Evolutionary conservation across 2,797 vertebrate genomes (phyloP).

Genomic region (Karalla daura): DNA sequence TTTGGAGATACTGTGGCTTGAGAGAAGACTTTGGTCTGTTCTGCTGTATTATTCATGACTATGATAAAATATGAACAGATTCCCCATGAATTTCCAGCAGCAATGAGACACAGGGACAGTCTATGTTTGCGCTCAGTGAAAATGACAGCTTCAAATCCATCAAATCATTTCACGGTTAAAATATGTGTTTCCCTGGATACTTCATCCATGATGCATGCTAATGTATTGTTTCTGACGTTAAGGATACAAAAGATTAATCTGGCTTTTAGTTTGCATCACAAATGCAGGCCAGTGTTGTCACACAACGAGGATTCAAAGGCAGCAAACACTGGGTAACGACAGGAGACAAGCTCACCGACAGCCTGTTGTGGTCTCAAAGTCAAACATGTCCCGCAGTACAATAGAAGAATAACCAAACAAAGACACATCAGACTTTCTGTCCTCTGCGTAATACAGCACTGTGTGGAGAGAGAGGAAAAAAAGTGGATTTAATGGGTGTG

Average conservation of each 20-base stretch:
- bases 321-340: conserved; percentile 36
- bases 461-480: conserved; percentile 7
- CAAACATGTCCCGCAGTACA: conserved; percentile 61
- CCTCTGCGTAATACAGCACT: conserved; percentile 13
- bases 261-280: conserved; percentile 20
- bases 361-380: conserved; percentile 55
- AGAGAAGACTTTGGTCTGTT: conserved; percentile 7
- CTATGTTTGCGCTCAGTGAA: conserved; percentile 23
- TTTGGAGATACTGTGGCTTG: conserved; percentile 9
- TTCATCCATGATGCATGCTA: conserved; percentile 29
- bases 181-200: neutral
- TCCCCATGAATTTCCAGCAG: conserved; percentile 21
- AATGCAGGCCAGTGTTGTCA: conserved; percentile 32
- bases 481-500: conserved; percentile 16
- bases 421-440: conserved; percentile 45
- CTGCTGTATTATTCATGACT: conserved; percentile 37
- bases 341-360: conserved; percentile 41
- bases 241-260: conserved; percentile 20
- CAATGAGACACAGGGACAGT: neutral
- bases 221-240: conserved; percentile 8
- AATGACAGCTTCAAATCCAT: conserved; percentile 21
- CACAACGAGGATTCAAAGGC: conserved; percentile 30
- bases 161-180: conserved; percentile 28
- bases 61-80: conserved; percentile 48
- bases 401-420: conserved; percentile 45